Conservation (phyloP, 2,797 vertebrate genomes). For the Naso thynnoides region DNA sequence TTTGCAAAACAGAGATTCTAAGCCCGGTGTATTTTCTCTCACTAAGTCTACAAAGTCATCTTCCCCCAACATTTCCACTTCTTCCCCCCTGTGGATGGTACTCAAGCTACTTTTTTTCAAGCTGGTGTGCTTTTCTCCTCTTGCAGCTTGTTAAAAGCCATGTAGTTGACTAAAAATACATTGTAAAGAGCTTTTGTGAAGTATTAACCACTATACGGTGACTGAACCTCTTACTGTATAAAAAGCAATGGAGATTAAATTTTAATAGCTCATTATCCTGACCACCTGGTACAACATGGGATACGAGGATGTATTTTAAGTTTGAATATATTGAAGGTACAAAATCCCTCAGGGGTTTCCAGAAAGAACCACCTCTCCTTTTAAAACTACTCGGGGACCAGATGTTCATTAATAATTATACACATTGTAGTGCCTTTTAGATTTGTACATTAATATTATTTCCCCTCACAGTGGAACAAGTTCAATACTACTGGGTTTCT, state of each 20-base stretch:
- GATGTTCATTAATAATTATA: slow-evolving; percentile 10
- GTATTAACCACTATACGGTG: not conserved
- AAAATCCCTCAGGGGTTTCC: slow-evolving; percentile 11
- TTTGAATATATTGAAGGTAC: slow-evolving; percentile 11
- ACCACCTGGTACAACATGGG: slow-evolving; percentile 17
- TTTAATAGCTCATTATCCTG: slow-evolving; percentile 39
- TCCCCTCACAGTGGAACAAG: not conserved
- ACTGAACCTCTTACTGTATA: slow-evolving; percentile 21
- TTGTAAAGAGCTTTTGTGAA: slow-evolving; percentile 8
- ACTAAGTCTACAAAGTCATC: slow-evolving; percentile 25
- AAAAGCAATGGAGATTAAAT: slow-evolving; percentile 19
- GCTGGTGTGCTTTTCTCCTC: slow-evolving; percentile 2
- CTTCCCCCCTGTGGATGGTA: not conserved
- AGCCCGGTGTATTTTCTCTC: slow-evolving; percentile 12
- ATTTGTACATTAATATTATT: not conserved
- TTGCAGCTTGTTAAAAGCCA: slow-evolving; percentile 18
- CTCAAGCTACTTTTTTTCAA: slow-evolving; percentile 17
- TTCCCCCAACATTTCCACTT: slow-evolving; percentile 13
- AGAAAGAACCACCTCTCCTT: not conserved
- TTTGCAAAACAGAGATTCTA: slow-evolving; percentile 23
- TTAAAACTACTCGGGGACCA: not conserved
- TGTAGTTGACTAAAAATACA: slow-evolving; percentile 21
- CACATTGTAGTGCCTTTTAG: not conserved
- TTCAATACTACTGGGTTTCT: not conserved
- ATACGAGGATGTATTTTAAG: not conserved